Conservation (phyloP, 1,140 invertebrate species). For the Eufriesea mexicana region DNA sequence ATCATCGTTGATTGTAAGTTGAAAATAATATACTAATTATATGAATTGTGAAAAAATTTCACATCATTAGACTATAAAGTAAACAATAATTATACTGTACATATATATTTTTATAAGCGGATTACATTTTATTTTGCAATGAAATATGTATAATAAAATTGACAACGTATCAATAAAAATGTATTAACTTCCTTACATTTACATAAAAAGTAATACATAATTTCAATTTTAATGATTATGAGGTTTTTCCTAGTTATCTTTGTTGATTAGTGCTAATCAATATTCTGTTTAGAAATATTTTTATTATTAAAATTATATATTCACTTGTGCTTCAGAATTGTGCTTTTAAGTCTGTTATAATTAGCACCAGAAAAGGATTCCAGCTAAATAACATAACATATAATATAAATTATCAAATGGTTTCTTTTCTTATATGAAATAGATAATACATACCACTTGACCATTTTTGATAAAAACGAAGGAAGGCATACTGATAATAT, state of each 20-base stretch:
- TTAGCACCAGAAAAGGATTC: constrained; percentile 92
- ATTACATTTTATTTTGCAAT: constrained; percentile 55
- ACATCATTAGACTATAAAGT: background rate
- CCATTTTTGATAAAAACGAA: constrained; percentile 94
- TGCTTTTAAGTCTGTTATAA: constrained; percentile 86
- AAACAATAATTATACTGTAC: constrained; percentile 5
- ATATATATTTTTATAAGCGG: constrained; percentile 43
- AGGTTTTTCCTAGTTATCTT: constrained; percentile 33
- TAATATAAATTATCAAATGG: background rate
- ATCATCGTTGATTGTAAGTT: background rate
- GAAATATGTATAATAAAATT: constrained; percentile 51
- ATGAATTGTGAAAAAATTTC: constrained; percentile 27
- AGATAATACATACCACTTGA: constrained; percentile 82
- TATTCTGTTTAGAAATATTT: constrained; percentile 52
- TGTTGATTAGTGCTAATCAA: constrained; percentile 52
- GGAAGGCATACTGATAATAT: constrained; percentile 95
- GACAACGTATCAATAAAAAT: constrained; percentile 41
- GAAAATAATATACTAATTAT: constrained; percentile 23
- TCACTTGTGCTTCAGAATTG: constrained; percentile 85
- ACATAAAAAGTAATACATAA: constrained; percentile 13
- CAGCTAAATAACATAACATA: constrained; percentile 78
- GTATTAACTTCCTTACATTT: background rate
- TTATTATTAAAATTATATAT: constrained; percentile 43
- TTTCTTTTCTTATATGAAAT: background rate
- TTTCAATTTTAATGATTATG: constrained; percentile 25